Evolutionary conservation across 1,140 invertebrate species (phyloP), one percentile per base, ranked within the genome.

Genomic region (Trinorchestia longiramus): DNA sequence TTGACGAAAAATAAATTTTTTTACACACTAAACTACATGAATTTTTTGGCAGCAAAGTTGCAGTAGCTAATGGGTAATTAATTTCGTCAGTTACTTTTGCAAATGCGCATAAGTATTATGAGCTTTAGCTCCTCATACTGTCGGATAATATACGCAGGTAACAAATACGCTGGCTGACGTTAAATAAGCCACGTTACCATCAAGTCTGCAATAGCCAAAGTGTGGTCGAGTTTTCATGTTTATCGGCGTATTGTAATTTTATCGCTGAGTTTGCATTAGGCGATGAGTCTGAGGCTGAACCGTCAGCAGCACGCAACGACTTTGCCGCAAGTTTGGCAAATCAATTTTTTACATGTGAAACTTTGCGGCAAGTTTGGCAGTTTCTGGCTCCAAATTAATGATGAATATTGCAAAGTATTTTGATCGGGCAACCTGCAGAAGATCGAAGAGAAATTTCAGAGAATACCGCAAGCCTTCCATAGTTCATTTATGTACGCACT

Each of bases 231-330:
- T 77, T 77, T 77, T 77, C 62, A 36, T 77, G 88, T 90, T 90
- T 8, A 90, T 43, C 88, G 43, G n/a, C n/a, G 43, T 43, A 43
- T 90, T 43, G 41, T 43, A 90, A 90, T 90, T 90, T 90, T 43
- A 41, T 90, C 36, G 88, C n/a, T 28, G n/a, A 90, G 88, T 90
- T 90, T 90, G 88, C 43, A 90, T 90, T 90, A 90, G 43, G 88
- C 88, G n/a, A 90, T 90, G n/a, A 90, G 88, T 42, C 36, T 90
- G 88, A 90, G 88, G 88, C 15, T 41, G 36, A 90, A 43, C 88
- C 88, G 88, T 90, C 88, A 90, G 88, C 41, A 15, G n/a, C n/a
- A 43, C n/a, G 43, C 28, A 41, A 17, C 88, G 43, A 90, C 41
- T 90, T 90, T 42, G 88, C 41, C 41, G 41, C 11, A 90, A 90